These are phyloP conservation scores for Conus canariensis DNA, from an alignment of 2,888 invertebrate species.

Conservation along the genomic window DNA sequence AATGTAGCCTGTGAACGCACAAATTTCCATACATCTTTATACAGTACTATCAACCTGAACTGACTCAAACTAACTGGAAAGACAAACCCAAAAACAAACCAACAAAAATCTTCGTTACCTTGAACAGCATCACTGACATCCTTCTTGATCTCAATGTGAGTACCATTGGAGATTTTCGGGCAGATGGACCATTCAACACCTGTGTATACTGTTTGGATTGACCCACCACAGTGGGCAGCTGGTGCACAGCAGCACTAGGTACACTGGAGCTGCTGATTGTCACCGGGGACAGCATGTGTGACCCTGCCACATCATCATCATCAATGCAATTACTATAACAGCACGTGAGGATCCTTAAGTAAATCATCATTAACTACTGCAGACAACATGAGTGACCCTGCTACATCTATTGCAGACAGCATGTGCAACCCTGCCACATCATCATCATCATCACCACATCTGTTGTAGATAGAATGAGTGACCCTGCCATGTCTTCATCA, in stretches of 20 bases:
- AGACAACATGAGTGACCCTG: slow-evolving; percentile 68
- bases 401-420: slow-evolving; percentile 60
- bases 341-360: too few species aligned
- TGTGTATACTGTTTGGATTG: slow-evolving; percentile 72
- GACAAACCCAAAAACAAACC: too few species aligned
- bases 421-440: slow-evolving; percentile 64
- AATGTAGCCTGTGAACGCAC: too few species aligned
- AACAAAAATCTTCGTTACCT: slow-evolving; percentile 29
- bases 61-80: too few species aligned
- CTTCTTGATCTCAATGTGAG: slow-evolving; percentile 60
- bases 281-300: slow-evolving; percentile 67
- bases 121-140: slow-evolving; percentile 50
- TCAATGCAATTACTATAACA: too few species aligned
- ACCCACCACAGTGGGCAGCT: slow-evolving; percentile 72
- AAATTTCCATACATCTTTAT: too few species aligned
- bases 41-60: too few species aligned
- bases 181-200: slow-evolving; percentile 69
- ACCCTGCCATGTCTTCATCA: too few species aligned
- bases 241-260: slow-evolving; percentile 66
- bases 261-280: slow-evolving; percentile 53
- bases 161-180: slow-evolving; percentile 69
- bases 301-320: slow-evolving; percentile 55
- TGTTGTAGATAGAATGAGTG: too few species aligned
- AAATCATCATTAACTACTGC: slow-evolving; percentile 52
- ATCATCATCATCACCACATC: not conserved